Conservation (phyloP, 2,113 vertebrate species). For the Seriola dumerili region DNA sequence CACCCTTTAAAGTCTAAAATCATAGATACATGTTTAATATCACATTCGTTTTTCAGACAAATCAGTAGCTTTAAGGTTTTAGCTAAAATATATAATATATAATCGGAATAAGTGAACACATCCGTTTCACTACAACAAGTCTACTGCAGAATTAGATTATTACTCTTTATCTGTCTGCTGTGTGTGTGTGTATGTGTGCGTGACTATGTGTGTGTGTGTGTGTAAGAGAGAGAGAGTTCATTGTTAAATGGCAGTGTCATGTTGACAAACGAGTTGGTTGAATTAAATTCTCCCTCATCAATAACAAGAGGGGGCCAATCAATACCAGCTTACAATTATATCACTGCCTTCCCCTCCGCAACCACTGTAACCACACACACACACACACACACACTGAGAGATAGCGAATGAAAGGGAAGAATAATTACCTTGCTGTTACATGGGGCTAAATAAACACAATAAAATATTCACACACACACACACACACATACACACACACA, state of each 20-base stretch:
- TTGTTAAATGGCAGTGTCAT: slow-evolving; percentile 86
- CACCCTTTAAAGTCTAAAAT: neutral
- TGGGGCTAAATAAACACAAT: slow-evolving; percentile 51
- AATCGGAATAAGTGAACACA: neutral
- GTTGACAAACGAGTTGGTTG: slow-evolving; percentile 86
- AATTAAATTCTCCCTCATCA: slow-evolving; percentile 87
- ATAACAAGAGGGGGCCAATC: slow-evolving; percentile 84
- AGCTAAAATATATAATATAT: neutral
- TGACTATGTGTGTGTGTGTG: slow-evolving; percentile 38
- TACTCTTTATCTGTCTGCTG: slow-evolving; percentile 39
- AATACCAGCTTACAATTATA: slow-evolving; percentile 86
- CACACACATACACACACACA: slow-evolving; percentile 37
- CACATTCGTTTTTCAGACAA: neutral
- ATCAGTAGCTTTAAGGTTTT: neutral
- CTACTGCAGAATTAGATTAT: slow-evolving; percentile 33
- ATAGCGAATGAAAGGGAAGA: slow-evolving; percentile 34
- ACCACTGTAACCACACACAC: slow-evolving; percentile 41
- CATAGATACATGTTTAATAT: neutral
- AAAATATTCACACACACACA: slow-evolving; percentile 54
- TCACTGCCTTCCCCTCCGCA: slow-evolving; percentile 71
- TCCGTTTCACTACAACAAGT: neutral
- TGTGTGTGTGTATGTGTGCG: slow-evolving; percentile 32
- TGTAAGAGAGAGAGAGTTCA: slow-evolving; percentile 77
- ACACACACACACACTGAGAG: slow-evolving; percentile 12
- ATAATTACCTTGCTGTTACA: slow-evolving; percentile 54